phyloP scores from a whole-genome alignment of 1,140 invertebrate genomes.

The Gonatopus flavifemur region DNA sequence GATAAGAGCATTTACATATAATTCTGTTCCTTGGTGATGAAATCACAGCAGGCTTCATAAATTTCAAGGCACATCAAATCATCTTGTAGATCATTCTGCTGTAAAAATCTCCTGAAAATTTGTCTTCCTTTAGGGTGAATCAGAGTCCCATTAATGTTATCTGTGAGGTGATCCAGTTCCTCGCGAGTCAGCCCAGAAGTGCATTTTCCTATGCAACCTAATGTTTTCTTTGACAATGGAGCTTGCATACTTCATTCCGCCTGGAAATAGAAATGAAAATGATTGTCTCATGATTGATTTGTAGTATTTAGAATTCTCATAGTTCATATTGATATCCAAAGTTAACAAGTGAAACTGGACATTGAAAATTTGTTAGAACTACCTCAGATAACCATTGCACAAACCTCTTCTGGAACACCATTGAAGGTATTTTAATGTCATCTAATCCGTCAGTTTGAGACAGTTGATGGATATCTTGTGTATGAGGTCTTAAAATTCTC shows the following conservation, averaged over 20 bases:
- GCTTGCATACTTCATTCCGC: slow-evolving; percentile 20
- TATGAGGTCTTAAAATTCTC: too few relatives aligned
- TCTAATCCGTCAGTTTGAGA: too few relatives aligned
- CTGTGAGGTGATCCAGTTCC: slow-evolving; percentile 35
- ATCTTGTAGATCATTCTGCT: slow-evolving; percentile 11
- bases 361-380: too few relatives aligned
- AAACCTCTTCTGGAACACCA: too few relatives aligned
- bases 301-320: too few relatives aligned
- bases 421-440: too few relatives aligned
- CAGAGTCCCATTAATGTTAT: slow-evolving; percentile 35
- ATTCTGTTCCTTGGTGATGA: slow-evolving; percentile 18
- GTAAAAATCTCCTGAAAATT: slow-evolving; percentile 35
- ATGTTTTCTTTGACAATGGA: slow-evolving; percentile 6
- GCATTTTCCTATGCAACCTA: slow-evolving; percentile 42
- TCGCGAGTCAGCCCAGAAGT: slow-evolving; percentile 25
- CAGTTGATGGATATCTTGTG: too few relatives aligned
- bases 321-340: too few relatives aligned
- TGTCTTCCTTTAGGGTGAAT: slow-evolving; percentile 23
- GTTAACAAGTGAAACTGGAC: too few relatives aligned
- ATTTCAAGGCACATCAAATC: slow-evolving; percentile 33
- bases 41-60: slow-evolving; percentile 29
- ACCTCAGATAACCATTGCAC: too few relatives aligned
- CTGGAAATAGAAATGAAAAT: not conserved
- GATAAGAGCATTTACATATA: slow-evolving; percentile 23
- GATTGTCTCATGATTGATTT: too few relatives aligned